Conservation (phyloP, 2,797 vertebrate species). For the Mormyrus hasselquistii region DNA sequence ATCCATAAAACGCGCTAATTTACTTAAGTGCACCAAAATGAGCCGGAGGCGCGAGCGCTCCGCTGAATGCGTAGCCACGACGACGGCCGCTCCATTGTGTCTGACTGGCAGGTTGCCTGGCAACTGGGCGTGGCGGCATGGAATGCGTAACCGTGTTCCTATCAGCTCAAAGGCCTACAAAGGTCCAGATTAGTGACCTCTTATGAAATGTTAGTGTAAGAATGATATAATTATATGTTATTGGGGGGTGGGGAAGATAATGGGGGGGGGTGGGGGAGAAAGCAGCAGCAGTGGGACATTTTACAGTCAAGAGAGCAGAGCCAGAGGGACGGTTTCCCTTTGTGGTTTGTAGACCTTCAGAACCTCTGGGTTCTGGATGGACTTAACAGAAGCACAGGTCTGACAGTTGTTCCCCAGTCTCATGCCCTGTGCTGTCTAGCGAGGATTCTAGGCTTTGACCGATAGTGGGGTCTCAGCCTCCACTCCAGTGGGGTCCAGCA, state of each 20-base stretch:
- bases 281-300: not conserved
- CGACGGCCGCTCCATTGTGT: not conserved
- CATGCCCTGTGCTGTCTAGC: not conserved
- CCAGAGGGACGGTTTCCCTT: not conserved
- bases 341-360: not conserved
- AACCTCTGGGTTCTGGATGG: not conserved
- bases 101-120: not conserved
- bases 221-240: not conserved
- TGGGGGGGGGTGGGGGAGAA: not conserved
- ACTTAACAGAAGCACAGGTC: not conserved
- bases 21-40: slow-evolving; percentile 8
- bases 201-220: not conserved
- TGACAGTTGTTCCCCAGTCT: not conserved
- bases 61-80: not conserved
- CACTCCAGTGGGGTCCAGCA: not conserved
- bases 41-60: not conserved
- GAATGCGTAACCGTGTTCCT: not conserved
- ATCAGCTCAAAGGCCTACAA: not conserved
- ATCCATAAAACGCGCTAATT: slow-evolving; percentile 1
- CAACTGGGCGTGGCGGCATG: not conserved
- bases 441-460: not conserved
- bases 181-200: not conserved
- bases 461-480: not conserved
- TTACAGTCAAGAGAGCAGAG: not conserved
- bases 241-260: not conserved